These are phyloP conservation scores for Beroe ovata DNA, from an alignment of 37 sponge, comb jelly and placozoan species.

Conservation along the genomic window DNA sequence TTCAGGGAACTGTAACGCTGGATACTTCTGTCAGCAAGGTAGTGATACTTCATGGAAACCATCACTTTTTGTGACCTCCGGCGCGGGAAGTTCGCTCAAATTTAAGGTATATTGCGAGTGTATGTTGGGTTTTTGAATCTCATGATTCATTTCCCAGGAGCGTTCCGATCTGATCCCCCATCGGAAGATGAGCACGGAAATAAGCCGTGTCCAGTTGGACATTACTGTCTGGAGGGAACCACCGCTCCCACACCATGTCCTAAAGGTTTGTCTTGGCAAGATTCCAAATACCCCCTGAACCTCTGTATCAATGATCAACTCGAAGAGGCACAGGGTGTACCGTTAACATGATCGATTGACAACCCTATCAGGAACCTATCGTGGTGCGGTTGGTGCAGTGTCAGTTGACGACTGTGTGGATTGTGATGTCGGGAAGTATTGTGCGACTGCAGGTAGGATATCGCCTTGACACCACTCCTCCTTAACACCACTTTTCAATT, in stretches of 20 bases:
- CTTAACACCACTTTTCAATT: no score
- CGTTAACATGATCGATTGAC: no score
- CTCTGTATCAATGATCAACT: no score
- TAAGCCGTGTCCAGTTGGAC: constrained; percentile 55
- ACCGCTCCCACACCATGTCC: constrained; percentile 64
- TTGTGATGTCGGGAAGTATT: constrained; percentile 66
- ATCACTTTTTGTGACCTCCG: no score
- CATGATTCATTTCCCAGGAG: no score
- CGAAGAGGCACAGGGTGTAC: no score
- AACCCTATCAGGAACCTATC: constrained; percentile 65
- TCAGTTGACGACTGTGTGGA: constrained; percentile 25
- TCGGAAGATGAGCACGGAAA: constrained; percentile 12
- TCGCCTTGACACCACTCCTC: no score
- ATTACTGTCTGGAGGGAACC: constrained; percentile 62
- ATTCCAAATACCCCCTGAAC: no score
- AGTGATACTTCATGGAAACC: no score
- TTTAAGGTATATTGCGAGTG: no score
- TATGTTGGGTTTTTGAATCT: no score
- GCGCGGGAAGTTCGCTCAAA: no score
- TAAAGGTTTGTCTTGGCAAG: background rate
- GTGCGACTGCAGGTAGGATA: background rate
- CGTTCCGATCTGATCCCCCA: background rate
- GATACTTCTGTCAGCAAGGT: constrained; percentile 54
- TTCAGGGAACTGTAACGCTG: constrained; percentile 58
- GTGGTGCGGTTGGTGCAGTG: background rate